A percentile compares a stretch with the other conserved stretches of the same genome.
These are phyloP conservation scores for Smutsia temminckii DNA, from an alignment of 2,797 vertebrate species.

Conservation along the genomic window DNA sequence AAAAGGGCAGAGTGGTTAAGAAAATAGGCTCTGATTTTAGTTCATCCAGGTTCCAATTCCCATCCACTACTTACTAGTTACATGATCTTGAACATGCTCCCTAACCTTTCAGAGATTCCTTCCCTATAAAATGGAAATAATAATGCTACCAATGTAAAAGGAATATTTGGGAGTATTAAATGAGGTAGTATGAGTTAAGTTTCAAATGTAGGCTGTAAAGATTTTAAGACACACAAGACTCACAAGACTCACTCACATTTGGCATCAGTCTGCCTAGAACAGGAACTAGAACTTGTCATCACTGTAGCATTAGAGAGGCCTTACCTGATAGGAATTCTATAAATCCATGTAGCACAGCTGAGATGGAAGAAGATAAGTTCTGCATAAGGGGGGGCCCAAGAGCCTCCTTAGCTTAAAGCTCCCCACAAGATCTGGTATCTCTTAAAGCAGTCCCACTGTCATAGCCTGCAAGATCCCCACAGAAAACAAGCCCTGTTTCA, in stretches of 20 bases:
- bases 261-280: background rate
- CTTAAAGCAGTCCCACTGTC: background rate
- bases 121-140: background rate
- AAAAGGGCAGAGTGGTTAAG: background rate
- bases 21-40: background rate
- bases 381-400: background rate
- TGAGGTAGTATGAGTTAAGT: background rate
- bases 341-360: background rate
- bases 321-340: background rate
- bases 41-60: background rate
- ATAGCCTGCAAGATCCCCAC: background rate
- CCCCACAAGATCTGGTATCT: background rate
- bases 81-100: background rate
- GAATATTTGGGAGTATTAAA: background rate
- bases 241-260: background rate
- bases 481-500: background rate
- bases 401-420: background rate
- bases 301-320: background rate
- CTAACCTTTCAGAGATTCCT: background rate
- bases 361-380: background rate
- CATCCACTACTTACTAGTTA: background rate
- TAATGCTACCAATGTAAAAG: background rate
- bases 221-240: background rate
- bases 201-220: background rate
- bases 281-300: background rate